Evolutionary conservation across 2,797 vertebrate species (phyloP), one percentile per base, ranked within the genome.

Genomic region (Gallinago nigripennis): DNA sequence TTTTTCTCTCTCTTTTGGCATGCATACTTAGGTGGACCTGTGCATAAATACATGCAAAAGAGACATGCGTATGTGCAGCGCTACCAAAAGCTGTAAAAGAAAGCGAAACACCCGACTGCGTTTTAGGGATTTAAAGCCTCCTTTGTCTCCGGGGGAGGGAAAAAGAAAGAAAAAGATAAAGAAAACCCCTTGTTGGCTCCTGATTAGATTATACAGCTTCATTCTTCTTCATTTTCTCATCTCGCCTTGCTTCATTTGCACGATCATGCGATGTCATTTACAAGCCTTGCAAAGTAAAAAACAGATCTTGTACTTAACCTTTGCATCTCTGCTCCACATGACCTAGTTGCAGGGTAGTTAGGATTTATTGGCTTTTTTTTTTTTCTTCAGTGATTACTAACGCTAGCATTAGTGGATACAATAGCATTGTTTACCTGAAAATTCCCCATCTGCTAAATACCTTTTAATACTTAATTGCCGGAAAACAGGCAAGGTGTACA

Each of bases 211-310:
- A 76, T 95, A 91, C 80, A 86, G 96, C 96, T 97, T 95, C 97
- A 97, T 98, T 97, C 89, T 97, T 98, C 97, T 98, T 98, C 97
- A 97, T 98, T 98, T 97, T 97, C 97, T 96, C 92, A 14, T 97
- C 91, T 95, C 77, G 96, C 96, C 84, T 96, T 91, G 97, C 97
- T 98, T 98, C 98, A 97, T 98, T 98, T 97, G 94, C 97, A 96
- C 95, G 75, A 96, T 97, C 93, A 95, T 96, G 94, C 92, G 69
- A 95, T 98, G 97, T 97, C 97, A 97, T 96, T 98, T 97, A 92
- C 95, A 95, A 97, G 97, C 93, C 95, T 97, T 95, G 82, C 95
- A 53, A 96, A 97, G 96, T 97, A 41, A 88, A 95, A 96, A 94
- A 3, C 88, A 89, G 92, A 81, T 90, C 97, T 97, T 86, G 27